Base-by-base conservation (phyloP, 2,888 invertebrate species). In the Netelia inedita region DNA sequence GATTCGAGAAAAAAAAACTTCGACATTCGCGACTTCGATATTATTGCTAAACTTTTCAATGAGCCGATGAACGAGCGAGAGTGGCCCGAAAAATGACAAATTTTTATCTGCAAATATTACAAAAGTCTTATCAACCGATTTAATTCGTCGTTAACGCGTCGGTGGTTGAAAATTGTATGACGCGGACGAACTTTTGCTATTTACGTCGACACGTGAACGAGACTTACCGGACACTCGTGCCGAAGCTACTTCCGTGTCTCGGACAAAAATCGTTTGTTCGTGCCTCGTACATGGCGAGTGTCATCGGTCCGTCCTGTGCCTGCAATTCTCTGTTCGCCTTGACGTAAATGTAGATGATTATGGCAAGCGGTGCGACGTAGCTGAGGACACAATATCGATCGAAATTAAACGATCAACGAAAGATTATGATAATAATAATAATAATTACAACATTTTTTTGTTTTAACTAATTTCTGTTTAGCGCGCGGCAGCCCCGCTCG, bases 321-420 rank as follows among this genome's bases (percentile, higher is more conserved):
- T 95, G 94, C 50, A 96, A 91, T 90, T 96, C 96, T 59, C 95
- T 94, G 0, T 96, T 95, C 68, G 96, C 95, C 89, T 95, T 94
- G 65, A 96, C 95, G 90, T 96, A 96, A 41, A 96, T 93, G 91
- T 96, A 96, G 2, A 95, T 95, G 81, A 96, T 95, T 68, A 96
- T 93, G 1, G 95, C 94, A 79, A 96, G 90, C 1, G 96, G 96
- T 75, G 95, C 94, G 74, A 95, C 95, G 89, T 95, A 96, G 94
- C 95, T 95, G 90, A 19, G 92, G 92, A 82, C 43, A 72, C n/a
- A 82, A 28, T 65, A 16, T 16, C 16, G 11, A 69, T 14, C 28
- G 5, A 28, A 28, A 28, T 28, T 28, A 28, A 28, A 28, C 28
- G 28, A 28, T 28, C 28, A 28, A 28, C 28, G 50, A 43, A 46